phyloP scores from a whole-genome alignment of 1,140 invertebrate genomes.

The Argopecten irradians region DNA sequence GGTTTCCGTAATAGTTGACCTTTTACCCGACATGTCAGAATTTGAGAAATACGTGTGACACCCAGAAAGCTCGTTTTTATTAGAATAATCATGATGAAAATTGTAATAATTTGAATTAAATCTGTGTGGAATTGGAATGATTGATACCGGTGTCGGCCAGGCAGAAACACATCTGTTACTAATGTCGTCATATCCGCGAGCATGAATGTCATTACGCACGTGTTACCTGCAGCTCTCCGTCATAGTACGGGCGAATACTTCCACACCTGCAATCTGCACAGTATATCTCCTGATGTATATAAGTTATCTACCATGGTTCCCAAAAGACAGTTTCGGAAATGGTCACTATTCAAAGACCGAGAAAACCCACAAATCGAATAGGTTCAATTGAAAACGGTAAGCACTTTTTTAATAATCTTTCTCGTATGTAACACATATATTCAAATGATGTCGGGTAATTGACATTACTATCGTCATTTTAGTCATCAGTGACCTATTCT shows the following conservation, averaged over 20 bases:
- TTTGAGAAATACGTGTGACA: background rate
- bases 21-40: background rate
- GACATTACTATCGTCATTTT: too few relatives aligned
- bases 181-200: background rate
- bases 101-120: background rate
- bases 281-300: background rate
- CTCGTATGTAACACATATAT: too few relatives aligned
- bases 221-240: background rate
- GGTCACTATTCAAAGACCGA: background rate
- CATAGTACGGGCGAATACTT: background rate
- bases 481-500: too few relatives aligned
- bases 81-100: background rate
- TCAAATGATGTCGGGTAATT: too few relatives aligned
- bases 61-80: background rate
- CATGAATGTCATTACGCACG: background rate
- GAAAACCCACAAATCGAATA: background rate
- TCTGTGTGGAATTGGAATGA: background rate
- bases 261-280: background rate
- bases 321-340: background rate
- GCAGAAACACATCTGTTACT: background rate
- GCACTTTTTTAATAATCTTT: too few relatives aligned
- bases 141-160: background rate
- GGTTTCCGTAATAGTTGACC: too few relatives aligned
- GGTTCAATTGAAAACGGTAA: background rate
- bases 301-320: background rate